Conservation (phyloP, 2,113 vertebrate species). For the Rhinopithecus roxellana region DNA sequence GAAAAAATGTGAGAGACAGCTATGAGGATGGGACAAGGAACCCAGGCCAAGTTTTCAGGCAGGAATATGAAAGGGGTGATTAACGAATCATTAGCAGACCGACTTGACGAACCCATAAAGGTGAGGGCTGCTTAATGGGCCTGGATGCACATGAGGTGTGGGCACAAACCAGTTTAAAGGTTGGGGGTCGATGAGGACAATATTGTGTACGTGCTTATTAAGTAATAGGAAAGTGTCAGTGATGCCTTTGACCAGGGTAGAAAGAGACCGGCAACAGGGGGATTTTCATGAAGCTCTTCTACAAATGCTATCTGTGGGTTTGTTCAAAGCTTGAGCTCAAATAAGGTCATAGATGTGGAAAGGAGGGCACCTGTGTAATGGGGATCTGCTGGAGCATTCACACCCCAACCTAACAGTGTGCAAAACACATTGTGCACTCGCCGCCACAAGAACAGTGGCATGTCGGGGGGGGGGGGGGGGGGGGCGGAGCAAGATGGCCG, state of each 20-base stretch:
- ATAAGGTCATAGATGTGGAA: neutral
- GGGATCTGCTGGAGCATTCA: neutral
- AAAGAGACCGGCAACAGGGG: neutral
- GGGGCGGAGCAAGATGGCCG: no score
- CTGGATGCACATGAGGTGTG: fast-evolving
- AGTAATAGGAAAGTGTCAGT: neutral
- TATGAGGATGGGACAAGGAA: neutral
- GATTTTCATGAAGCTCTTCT: neutral
- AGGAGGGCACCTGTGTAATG: neutral
- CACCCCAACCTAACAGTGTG: no score
- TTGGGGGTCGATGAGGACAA: neutral
- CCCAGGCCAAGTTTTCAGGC: neutral
- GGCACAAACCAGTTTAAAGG: neutral
- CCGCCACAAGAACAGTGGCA: neutral
- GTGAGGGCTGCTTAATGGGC: fast-evolving
- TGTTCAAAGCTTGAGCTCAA: neutral
- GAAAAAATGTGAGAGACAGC: neutral
- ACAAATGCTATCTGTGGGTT: neutral
- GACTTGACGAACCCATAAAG: no score
- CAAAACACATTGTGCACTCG: neutral
- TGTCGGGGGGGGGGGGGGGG: no score
- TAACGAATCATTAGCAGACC: neutral
- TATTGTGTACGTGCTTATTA: neutral
- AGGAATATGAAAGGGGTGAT: neutral
- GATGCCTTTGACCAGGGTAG: neutral